A percentile compares a stretch with the other conserved stretches of the same genome.
Conservation (phyloP, 2,113 vertebrate genomes). For the Mesitornis unicolor region DNA sequence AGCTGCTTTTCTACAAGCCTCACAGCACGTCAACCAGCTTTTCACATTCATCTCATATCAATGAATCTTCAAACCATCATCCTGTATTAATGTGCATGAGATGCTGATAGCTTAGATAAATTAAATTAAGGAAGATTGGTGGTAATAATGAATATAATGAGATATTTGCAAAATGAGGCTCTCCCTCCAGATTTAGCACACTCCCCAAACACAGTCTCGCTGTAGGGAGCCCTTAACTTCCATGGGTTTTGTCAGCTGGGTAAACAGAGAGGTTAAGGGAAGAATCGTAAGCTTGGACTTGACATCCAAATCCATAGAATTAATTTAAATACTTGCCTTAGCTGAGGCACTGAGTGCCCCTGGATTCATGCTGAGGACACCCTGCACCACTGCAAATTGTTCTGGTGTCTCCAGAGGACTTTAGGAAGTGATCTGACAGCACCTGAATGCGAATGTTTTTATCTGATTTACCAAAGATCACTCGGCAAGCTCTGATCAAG, state of each 20-base stretch:
- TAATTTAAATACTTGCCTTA: background rate
- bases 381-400: background rate
- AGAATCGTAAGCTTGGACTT: background rate
- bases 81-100: background rate
- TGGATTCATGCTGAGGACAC: background rate
- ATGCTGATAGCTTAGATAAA: background rate
- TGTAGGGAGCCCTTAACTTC: background rate
- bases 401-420: background rate
- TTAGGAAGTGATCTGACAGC: background rate
- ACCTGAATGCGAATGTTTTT: background rate
- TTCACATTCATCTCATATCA: background rate
- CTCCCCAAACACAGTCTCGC: background rate
- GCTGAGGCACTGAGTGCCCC: background rate
- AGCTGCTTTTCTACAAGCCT: background rate
- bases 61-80: background rate
- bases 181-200: background rate
- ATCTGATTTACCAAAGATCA: background rate
- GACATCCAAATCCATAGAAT: background rate
- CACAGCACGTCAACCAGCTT: background rate
- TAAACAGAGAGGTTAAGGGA: background rate
- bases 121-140: background rate
- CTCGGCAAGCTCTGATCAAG: background rate
- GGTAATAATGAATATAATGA: background rate
- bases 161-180: background rate
- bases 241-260: background rate